These are phyloP conservation scores for Lagocephalus sceleratus DNA, from an alignment of 2,797 vertebrate genomes.

Conservation along the genomic window DNA sequence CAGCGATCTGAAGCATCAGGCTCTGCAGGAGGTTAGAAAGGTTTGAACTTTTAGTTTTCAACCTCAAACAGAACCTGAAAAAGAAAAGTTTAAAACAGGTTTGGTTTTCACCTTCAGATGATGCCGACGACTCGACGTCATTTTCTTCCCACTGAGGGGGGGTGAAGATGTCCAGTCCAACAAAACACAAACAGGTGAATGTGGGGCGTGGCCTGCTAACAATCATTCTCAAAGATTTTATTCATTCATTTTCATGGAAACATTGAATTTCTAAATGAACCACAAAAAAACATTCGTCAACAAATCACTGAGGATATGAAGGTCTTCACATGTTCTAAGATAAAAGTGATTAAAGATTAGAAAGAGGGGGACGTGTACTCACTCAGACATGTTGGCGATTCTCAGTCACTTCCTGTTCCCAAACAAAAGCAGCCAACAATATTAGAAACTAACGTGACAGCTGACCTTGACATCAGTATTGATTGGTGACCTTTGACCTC, in stretches of 20 bases:
- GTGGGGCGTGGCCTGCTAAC: no score
- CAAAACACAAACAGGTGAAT: no score
- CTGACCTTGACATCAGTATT: constrained; percentile 7
- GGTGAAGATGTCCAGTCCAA: no score
- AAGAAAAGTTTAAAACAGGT: not conserved
- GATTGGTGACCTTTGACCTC: constrained; percentile 32
- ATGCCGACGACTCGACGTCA: constrained; percentile 83
- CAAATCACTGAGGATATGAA: not conserved
- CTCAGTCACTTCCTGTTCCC: constrained; percentile 40
- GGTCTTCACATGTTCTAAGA: no score
- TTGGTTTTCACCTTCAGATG: constrained; percentile 73
- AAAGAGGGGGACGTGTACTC: constrained; percentile 29
- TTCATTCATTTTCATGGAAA: not conserved
- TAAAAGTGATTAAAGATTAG: not conserved
- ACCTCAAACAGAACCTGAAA: not conserved
- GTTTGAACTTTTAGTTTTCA: not conserved
- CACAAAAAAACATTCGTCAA: no score
- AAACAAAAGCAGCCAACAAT: constrained; percentile 25
- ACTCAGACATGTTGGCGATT: constrained; percentile 63
- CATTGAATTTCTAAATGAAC: not conserved
- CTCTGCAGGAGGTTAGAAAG: constrained; percentile 68
- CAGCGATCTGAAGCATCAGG: constrained; percentile 72
- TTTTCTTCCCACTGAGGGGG: constrained; percentile 69
- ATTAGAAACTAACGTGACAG: not conserved
- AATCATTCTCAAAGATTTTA: no score